A percentile compares a stretch with the other conserved stretches of the same genome.
These are phyloP conservation scores for Podabrus alpinus DNA, from an alignment of 2,888 invertebrate genomes.

Conservation along the genomic window DNA sequence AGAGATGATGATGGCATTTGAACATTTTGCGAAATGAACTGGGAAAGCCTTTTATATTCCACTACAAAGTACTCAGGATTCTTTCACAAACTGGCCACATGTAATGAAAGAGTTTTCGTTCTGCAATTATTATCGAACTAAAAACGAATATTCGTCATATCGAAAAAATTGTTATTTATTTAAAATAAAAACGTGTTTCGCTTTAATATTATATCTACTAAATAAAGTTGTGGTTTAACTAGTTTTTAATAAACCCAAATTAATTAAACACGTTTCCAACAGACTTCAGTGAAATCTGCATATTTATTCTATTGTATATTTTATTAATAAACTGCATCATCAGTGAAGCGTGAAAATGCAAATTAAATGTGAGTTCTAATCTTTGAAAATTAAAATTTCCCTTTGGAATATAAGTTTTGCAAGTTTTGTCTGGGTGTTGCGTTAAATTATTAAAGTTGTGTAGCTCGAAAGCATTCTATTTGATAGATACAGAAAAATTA, in stretches of 20 bases:
- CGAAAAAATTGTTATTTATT: not conserved
- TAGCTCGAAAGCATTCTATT: not conserved
- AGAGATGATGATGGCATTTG: slow-evolving; percentile 17
- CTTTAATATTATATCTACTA: not conserved
- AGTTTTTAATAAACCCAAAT: not conserved
- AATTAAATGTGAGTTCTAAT: not conserved
- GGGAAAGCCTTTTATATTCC: not conserved
- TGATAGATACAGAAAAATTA: not conserved
- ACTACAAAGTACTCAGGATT: not conserved
- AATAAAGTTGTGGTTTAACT: not conserved
- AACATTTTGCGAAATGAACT: slow-evolving; percentile 3
- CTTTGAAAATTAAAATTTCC: not conserved
- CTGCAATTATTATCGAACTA: not conserved
- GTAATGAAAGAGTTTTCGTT: not conserved
- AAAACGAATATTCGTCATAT: not conserved
- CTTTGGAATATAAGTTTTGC: not conserved
- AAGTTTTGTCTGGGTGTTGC: not conserved
- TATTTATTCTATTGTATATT: not conserved
- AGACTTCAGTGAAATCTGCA: not conserved
- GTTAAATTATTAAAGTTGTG: not conserved
- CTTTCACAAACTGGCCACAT: not conserved
- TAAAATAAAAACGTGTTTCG: not conserved
- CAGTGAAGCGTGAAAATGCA: not conserved
- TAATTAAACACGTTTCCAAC: not conserved
- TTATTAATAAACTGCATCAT: not conserved